Conservation (phyloP, 2,113 vertebrate genomes). For the Myrmecophaga tridactyla region DNA sequence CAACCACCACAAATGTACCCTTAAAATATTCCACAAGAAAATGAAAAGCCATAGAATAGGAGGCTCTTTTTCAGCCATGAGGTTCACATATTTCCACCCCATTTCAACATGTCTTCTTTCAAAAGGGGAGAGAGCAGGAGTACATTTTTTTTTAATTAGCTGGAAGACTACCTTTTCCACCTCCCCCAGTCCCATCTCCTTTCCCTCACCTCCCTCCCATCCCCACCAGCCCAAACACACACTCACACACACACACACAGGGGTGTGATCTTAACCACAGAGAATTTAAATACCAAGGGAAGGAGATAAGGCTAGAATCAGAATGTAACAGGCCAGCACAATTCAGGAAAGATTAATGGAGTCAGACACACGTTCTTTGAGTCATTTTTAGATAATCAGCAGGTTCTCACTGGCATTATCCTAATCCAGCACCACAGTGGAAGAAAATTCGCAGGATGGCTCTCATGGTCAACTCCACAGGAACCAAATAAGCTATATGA, state of each 20-base stretch:
- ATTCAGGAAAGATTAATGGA: slow-evolving; percentile 59
- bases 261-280: not conserved
- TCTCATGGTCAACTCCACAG: slow-evolving; percentile 54
- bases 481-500: slow-evolving; percentile 60
- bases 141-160: no score
- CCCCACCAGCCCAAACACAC: not conserved
- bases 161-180: not conserved
- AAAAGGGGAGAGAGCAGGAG: not conserved
- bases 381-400: slow-evolving; percentile 63
- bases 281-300: slow-evolving; percentile 51
- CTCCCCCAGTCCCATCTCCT: no score
- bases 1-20: not conserved
- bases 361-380: not conserved
- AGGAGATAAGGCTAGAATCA: not conserved
- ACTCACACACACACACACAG: not conserved
- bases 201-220: no score
- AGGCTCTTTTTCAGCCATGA: not conserved
- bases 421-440: slow-evolving; percentile 10
- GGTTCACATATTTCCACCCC: not conserved
- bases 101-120: not conserved
- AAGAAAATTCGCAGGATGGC: slow-evolving; percentile 38
- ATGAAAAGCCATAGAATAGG: not conserved
- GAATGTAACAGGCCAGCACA: not conserved
- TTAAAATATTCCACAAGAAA: not conserved
- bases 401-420: slow-evolving; percentile 57